Percentiles rank a stretch among this genome's conserved stretches.
phyloP scores from a whole-genome alignment of 2,113 vertebrate species.

The Harpagus bidentatus region DNA sequence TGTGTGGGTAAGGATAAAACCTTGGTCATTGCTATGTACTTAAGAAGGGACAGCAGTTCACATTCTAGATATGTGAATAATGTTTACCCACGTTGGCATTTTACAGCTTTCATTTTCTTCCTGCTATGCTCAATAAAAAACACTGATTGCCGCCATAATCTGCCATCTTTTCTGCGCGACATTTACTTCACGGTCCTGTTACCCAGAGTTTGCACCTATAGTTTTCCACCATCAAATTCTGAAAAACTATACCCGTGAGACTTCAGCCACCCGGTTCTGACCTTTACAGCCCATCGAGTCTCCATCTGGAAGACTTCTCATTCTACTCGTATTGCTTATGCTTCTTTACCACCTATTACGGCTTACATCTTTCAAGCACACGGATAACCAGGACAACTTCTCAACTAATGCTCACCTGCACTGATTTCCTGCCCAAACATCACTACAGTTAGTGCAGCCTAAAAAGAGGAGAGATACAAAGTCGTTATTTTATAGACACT shows the following conservation, averaged over 20 bases:
- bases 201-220: not conserved
- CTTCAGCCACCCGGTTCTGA: not conserved
- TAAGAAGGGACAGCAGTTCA: slow-evolving; percentile 15
- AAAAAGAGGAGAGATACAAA: not conserved
- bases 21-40: not conserved
- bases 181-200: not conserved
- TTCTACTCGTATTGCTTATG: not conserved
- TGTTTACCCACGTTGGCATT: slow-evolving; percentile 24
- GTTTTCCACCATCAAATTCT: not conserved
- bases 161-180: not conserved
- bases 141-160: not conserved
- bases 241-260: not conserved
- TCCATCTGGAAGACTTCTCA: not conserved
- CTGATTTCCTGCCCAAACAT: not conserved
- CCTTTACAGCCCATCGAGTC: not conserved
- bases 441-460: not conserved
- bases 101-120: slow-evolving; percentile 44
- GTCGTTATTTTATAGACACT: not conserved
- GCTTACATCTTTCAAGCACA: not conserved
- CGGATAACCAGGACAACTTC: not conserved
- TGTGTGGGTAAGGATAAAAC: not conserved
- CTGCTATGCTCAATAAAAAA: not conserved
- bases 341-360: not conserved
- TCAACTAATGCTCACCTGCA: not conserved
- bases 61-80: not conserved